Conservation (phyloP, 2,888 invertebrate genomes). For the Perithous albicinctus region DNA sequence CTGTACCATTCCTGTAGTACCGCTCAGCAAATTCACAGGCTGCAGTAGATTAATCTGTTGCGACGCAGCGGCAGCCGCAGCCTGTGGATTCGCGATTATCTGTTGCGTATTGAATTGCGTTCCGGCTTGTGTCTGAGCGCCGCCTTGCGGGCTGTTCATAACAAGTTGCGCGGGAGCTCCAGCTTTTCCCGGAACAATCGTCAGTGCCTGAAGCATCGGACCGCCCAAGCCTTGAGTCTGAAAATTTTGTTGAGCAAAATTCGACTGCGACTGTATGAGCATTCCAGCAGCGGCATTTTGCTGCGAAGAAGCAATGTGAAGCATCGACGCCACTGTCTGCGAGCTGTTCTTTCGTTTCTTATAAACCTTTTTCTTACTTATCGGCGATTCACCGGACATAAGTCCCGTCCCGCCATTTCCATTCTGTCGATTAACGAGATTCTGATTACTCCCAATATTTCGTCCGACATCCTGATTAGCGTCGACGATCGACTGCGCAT, state of each 20-base stretch:
- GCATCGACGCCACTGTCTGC: conserved; percentile 89
- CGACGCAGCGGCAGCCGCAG: conserved; percentile 68
- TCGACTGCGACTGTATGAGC: conserved; percentile 86
- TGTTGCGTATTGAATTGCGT: conserved; percentile 89
- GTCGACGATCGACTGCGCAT: conserved; percentile 85
- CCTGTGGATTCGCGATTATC: conserved; percentile 87
- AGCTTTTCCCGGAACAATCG: conserved; percentile 91
- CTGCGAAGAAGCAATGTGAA: conserved; percentile 88
- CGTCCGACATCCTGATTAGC: conserved; percentile 84
- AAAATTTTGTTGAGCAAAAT: conserved; percentile 91
- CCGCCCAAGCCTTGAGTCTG: conserved; percentile 90
- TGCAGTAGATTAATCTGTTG: conserved; percentile 91
- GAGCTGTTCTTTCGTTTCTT: conserved; percentile 91
- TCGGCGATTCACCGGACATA: conserved; percentile 89
- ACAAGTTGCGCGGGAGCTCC: conserved; percentile 91
- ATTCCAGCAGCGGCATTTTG: conserved; percentile 88
- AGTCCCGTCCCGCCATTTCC: conserved; percentile 77
- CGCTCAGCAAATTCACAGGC: conserved; percentile 92
- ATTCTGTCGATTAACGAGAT: conserved; percentile 79
- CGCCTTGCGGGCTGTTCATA: conserved; percentile 89
- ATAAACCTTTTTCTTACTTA: conserved; percentile 86
- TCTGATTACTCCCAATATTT: conserved; percentile 72
- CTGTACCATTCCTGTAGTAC: conserved; percentile 89
- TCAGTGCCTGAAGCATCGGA: conserved; percentile 91
- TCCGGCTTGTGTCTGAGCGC: conserved; percentile 83